phyloP scores from a whole-genome alignment of 1,140 invertebrate genomes.

The honey bee (Apis mellifera) region DNA sequence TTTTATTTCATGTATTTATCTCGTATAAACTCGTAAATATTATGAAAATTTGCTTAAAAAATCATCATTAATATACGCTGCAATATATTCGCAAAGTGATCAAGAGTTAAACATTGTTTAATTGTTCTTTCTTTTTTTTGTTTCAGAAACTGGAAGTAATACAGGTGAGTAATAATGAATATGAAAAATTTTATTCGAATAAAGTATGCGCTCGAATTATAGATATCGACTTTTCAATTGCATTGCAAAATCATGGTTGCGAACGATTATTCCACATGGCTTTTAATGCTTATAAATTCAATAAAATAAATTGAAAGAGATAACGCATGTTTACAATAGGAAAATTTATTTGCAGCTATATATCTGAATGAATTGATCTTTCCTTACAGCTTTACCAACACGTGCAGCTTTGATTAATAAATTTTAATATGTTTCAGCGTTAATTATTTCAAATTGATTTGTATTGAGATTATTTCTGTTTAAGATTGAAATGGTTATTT shows the following conservation, averaged over 20 bases:
- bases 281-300: constrained; percentile 11
- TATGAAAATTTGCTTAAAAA: background rate
- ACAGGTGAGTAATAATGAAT: constrained; percentile 64
- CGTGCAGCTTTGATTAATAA: background rate
- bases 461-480: background rate
- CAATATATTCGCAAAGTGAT: too few species aligned
- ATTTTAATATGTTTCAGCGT: constrained; percentile 12
- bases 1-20: background rate
- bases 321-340: constrained; percentile 3
- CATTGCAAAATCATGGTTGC: constrained; percentile 1
- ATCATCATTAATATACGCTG: background rate
- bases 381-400: constrained; percentile 16
- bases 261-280: background rate
- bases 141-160: constrained; percentile 72
- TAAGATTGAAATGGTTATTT: constrained; percentile 11
- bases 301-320: background rate
- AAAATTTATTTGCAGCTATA: constrained; percentile 1
- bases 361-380: background rate
- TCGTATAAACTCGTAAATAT: too few species aligned
- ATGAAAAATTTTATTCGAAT: background rate
- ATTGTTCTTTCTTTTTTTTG: constrained; percentile 16
- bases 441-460: background rate
- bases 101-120: background rate
- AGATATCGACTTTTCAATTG: constrained; percentile 16
- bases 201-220: constrained; percentile 61